Evolutionary conservation across 1,140 invertebrate species (phyloP).

Genomic region (Panulirus ornatus): DNA sequence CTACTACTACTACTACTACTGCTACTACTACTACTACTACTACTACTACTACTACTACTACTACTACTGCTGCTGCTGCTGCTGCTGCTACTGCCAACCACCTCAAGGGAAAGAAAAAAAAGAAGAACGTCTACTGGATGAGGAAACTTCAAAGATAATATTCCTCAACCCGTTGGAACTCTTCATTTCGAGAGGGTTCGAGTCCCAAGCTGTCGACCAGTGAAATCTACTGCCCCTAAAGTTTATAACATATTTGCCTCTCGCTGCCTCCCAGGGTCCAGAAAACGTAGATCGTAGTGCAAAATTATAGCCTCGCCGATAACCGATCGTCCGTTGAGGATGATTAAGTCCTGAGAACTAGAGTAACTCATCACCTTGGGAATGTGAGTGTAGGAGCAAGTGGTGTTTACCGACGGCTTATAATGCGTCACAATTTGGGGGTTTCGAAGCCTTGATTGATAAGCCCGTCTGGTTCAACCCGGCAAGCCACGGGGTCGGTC

Average conservation of each 20-base stretch:
- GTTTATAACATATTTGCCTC: not conserved
- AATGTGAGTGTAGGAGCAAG: not conserved
- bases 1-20: too few relatives aligned
- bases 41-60: too few relatives aligned
- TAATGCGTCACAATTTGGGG: slow-evolving; percentile 2
- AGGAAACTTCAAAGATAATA: too few relatives aligned
- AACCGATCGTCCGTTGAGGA: not conserved
- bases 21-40: too few relatives aligned
- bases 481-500: too few relatives aligned
- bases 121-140: too few relatives aligned
- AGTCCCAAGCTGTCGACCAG: not conserved
- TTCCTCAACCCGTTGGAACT: too few relatives aligned
- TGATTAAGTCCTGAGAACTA: not conserved
- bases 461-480: not conserved
- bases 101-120: too few relatives aligned
- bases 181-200: too few relatives aligned
- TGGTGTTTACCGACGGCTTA: not conserved
- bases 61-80: too few relatives aligned
- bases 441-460: not conserved
- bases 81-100: too few relatives aligned
- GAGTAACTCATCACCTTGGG: not conserved
- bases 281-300: not conserved
- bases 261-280: not conserved
- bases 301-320: not conserved
- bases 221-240: not conserved